Base-by-base conservation (phyloP, 23 tunicate genomes). In the Trididemnum clinides region DNA sequence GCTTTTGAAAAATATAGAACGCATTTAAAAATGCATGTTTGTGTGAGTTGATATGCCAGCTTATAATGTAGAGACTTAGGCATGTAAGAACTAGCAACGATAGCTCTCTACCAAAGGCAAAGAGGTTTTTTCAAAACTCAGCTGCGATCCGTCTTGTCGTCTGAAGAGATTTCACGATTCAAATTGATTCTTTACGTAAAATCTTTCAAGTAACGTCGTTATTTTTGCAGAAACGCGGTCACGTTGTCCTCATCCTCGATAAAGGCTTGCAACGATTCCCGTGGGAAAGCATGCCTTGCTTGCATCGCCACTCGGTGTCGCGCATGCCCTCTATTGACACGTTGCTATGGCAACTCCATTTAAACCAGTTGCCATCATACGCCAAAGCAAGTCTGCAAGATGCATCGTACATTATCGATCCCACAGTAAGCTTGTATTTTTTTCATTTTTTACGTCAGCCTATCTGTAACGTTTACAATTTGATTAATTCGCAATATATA, bases 191-290 rank as follows among this genome's bases (percentile, higher is more conserved):
- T n/a, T n/a, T n/a, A n/a, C n/a, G n/a, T n/a, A n/a, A n/a, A n/a
- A n/a, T n/a, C n/a, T n/a, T n/a, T n/a, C n/a, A n/a, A n/a, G n/a
- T n/a, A n/a, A n/a, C n/a, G n/a, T n/a, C n/a, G n/a, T n/a, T n/a
- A n/a, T n/a, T n/a, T n/a, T n/a, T n/a, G n/a, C 64, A 87, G 91
- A 87, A 88, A 82, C 92, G 87, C 28, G 92, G 87, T 59, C 98
- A 93, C 50, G 93, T 93, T 37, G 75, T 93, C n/a, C 63, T 93
- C 51, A 82, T 93, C 12, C 87, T 88, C 2, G 98, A 84, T 86
- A 93, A 93, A 28, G 74, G 82, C 5, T 49, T 93, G 3, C 92
- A 93, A 34, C 35, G 33, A 12, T 51, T 84, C 20, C 98, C 98
- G 23, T 85, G 90, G 93, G 98, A 93, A 39, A 57, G 85, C 50